Evolutionary conservation across 2,113 vertebrate species (phyloP), one percentile per base, ranked within the genome.

Genomic region (Mastomys natalensis): DNA sequence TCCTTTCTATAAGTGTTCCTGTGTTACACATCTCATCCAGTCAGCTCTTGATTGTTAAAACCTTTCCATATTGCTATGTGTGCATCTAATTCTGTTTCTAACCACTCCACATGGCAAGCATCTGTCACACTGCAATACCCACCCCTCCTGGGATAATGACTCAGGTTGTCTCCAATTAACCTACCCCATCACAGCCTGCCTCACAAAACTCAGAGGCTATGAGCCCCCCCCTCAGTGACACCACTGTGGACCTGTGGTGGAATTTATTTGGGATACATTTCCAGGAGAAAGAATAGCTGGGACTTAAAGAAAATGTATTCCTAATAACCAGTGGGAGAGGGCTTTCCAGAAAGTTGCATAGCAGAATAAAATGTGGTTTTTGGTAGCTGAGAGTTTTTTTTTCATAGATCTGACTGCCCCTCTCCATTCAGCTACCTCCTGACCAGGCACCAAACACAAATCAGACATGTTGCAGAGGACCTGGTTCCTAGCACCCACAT

Each of bases 111-210:
- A 13, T 4, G 2, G 26, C 4, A 19, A 95, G 72, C 62, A 91
- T 6, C 55, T 8, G 4, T 13, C n/a, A 78, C n/a, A 4, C 2
- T 31, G 62, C 6, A 22, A 40, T 24, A 0, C 40, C 8, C 3
- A 12, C 1, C 4, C 16, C 8, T 26, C 22, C 31, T 8, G 15
- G 58, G 7, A 78, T 3, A 22, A 7, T 5, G 24, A 77, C 81
- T 66, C 37, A 58, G 37, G 70, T 29, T 43, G 51, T 78, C 45
- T 95, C 78, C 70, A 84, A 22, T 37, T 24, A 48, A 55, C 29
- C 66, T 62, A 21, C 17, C 19, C 55, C 53, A 31, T 72, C 45
- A 24, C 31, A 7, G 0, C 0, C 21, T 40, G 51, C 24, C 15
- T 55, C 37, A 51, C 15, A 29, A 74, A 74, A 37, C 11, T 16